Conservation (phyloP, 37 sponge, comb jelly and placozoan genomes). For the Amphimedon queenslandica region DNA sequence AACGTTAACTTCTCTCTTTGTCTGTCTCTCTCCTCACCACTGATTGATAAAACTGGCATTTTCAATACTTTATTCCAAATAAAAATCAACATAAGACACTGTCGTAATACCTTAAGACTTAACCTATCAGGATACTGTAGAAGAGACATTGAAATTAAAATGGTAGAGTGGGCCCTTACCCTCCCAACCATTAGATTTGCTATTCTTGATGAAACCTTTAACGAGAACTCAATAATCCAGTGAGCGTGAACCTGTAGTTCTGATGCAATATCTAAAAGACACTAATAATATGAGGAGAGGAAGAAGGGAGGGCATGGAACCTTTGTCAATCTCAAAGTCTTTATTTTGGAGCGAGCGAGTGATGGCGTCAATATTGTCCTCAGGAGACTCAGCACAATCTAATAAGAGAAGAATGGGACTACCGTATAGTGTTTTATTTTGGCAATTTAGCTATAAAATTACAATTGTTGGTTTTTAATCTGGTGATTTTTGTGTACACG, state of each 20-base stretch:
- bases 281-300: too few species aligned
- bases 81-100: constrained; percentile 34
- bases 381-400: neutral
- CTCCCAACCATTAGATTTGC: neutral
- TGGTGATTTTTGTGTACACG: too few species aligned
- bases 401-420: too few species aligned
- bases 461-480: too few species aligned
- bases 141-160: neutral
- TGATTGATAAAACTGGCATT: too few species aligned
- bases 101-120: constrained; percentile 23
- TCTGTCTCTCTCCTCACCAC: too few species aligned
- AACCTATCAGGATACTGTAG: constrained; percentile 15
- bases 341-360: constrained; percentile 3
- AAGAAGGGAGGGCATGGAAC: too few species aligned
- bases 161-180: neutral
- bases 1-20: too few species aligned
- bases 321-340: too few species aligned
- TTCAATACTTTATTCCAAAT: too few species aligned
- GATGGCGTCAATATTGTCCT: constrained; percentile 34
- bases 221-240: constrained; percentile 54
- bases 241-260: constrained; percentile 53
- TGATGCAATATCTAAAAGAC: constrained; percentile 15
- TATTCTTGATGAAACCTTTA: constrained; percentile 28
- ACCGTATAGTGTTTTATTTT: too few species aligned
- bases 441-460: too few species aligned